A percentile compares a stretch with the other conserved stretches of the same genome.
Conservation (phyloP, 2,797 vertebrate genomes). For the Pangasius macronema region DNA sequence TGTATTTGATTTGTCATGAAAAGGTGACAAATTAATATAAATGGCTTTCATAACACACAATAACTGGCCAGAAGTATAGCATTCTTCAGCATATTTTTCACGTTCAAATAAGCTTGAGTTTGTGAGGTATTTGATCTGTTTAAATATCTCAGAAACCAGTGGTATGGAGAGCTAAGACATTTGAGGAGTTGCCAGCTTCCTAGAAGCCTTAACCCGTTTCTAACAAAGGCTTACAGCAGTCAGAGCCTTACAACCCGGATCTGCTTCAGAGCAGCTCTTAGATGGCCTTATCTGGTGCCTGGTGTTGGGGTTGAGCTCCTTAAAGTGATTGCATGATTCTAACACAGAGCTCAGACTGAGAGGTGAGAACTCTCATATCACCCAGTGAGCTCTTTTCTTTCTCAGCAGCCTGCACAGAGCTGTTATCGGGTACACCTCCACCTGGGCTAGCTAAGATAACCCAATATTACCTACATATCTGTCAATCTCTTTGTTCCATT, state of each 20-base stretch:
- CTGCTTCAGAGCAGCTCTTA: constrained; percentile 36
- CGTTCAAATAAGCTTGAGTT: not conserved
- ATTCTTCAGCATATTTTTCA: not conserved
- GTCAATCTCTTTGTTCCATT: constrained; percentile 45
- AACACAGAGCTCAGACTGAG: constrained; percentile 37
- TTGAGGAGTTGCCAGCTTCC: constrained; percentile 11
- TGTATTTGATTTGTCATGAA: not conserved
- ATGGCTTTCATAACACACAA: not conserved
- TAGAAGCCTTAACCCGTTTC: constrained; percentile 27
- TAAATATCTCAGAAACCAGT: not conserved
- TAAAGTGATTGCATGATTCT: constrained; percentile 50
- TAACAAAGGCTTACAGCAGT: constrained; percentile 39
- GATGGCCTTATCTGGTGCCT: constrained; percentile 47
- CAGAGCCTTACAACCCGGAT: constrained; percentile 42
- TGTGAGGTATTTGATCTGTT: constrained; percentile 1
- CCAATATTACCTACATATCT: constrained; percentile 45
- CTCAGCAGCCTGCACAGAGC: constrained; percentile 38
- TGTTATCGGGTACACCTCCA: constrained; percentile 55
- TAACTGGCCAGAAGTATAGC: not conserved
- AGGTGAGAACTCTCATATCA: constrained; percentile 51
- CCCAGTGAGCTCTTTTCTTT: constrained; percentile 41
- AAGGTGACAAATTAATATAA: constrained; percentile 10
- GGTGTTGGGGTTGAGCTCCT: constrained; percentile 52
- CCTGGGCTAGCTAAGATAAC: constrained; percentile 46
- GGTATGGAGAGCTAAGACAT: not conserved